Conservation (phyloP, 2,113 vertebrate species). For the Laticauda colubrina region DNA sequence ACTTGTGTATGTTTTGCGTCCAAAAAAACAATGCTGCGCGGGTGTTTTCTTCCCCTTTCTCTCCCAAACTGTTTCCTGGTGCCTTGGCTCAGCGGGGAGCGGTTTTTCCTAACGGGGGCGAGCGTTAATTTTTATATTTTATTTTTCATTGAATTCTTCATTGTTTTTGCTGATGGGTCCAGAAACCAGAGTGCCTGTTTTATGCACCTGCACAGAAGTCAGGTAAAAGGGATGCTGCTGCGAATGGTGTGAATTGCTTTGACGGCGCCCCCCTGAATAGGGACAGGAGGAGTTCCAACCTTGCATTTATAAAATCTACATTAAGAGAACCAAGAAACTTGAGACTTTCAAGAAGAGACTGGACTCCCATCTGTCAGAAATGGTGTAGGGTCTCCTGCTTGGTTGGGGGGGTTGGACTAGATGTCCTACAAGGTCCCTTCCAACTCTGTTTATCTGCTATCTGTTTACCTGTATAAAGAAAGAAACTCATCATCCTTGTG, state of each 20-base stretch:
- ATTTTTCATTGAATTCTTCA: slow-evolving; percentile 23
- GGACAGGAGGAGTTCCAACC: too few relatives aligned
- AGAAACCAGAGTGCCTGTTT: not conserved
- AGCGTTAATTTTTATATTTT: slow-evolving; percentile 20
- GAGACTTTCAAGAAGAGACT: too few relatives aligned
- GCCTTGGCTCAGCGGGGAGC: slow-evolving; percentile 40
- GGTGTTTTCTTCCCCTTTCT: slow-evolving; percentile 43
- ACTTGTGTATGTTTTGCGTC: slow-evolving; percentile 85
- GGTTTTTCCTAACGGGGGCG: slow-evolving; percentile 46
- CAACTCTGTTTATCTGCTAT: too few relatives aligned
- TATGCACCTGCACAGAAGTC: slow-evolving; percentile 4
- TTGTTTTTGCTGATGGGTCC: slow-evolving; percentile 28
- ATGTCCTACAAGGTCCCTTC: too few relatives aligned
- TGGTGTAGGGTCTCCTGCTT: too few relatives aligned
- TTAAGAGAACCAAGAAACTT: not conserved
- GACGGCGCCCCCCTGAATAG: slow-evolving; percentile 21
- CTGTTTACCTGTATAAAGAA: too few relatives aligned
- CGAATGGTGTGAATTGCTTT: slow-evolving; percentile 49
- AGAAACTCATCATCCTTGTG: too few relatives aligned
- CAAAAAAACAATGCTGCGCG: slow-evolving; percentile 81
- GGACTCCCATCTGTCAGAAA: too few relatives aligned
- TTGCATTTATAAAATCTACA: not conserved
- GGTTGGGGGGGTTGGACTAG: too few relatives aligned
- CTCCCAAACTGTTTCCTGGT: slow-evolving; percentile 50
- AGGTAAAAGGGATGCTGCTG: slow-evolving; percentile 52